Evolutionary conservation across 2,888 invertebrate genomes (phyloP).

Genomic region (Agrochola lychnidis): DNA sequence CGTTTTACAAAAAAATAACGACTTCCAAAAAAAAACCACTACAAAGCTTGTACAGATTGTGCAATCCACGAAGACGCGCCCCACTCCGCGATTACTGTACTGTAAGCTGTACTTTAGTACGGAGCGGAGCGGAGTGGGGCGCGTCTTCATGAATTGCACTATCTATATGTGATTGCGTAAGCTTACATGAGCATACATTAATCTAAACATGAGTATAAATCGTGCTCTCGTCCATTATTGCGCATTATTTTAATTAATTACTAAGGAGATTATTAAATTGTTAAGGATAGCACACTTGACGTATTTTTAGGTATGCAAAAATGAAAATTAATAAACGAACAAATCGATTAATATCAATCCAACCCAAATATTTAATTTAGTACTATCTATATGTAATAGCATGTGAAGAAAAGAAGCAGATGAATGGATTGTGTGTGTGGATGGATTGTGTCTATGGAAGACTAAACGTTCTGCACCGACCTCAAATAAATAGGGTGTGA

Average conservation of each 20-base stretch:
- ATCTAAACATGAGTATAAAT: slow-evolving; percentile 8
- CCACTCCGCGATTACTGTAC: too few relatives aligned
- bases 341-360: not conserved
- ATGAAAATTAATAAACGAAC: not conserved
- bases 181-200: too few relatives aligned
- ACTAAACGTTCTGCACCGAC: not conserved
- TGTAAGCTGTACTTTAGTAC: too few relatives aligned
- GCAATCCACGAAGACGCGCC: too few relatives aligned
- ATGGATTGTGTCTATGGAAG: too few relatives aligned
- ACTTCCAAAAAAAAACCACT: too few relatives aligned
- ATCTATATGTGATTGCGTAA: slow-evolving; percentile 1
- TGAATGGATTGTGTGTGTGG: not conserved
- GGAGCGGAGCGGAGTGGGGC: too few relatives aligned
- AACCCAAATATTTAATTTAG: not conserved
- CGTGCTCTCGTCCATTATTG: slow-evolving; percentile 10
- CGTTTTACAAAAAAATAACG: too few relatives aligned
- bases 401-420: not conserved
- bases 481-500: not conserved
- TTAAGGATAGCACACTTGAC: not conserved
- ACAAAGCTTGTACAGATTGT: too few relatives aligned
- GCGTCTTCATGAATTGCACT: too few relatives aligned
- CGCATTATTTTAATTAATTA: slow-evolving; percentile 14
- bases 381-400: not conserved
- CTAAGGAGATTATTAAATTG: not conserved
- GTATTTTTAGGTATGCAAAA: not conserved